phyloP scores from a whole-genome alignment of 2,888 invertebrate genomes.

The Lycocerus yunnanus region DNA sequence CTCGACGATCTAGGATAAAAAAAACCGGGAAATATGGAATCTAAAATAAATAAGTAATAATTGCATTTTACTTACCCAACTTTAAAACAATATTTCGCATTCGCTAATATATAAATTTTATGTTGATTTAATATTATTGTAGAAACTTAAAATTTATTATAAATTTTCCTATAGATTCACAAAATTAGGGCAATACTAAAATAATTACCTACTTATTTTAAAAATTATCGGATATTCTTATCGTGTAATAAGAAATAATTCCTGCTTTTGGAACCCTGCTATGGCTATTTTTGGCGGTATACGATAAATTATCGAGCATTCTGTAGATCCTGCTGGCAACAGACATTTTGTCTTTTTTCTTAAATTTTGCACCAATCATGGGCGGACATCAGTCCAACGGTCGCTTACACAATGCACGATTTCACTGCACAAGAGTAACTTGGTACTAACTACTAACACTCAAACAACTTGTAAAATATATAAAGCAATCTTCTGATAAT shows the following conservation, averaged over 20 bases:
- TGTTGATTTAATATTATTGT: not conserved
- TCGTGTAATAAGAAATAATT: not conserved
- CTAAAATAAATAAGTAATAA: too few relatives aligned
- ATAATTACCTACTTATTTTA: not conserved
- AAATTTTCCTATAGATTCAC: not conserved
- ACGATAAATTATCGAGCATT: conserved; percentile 22
- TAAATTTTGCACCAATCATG: conserved; percentile 19
- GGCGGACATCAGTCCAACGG: conserved; percentile 22
- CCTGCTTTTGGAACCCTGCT: not conserved
- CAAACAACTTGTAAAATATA: not conserved
- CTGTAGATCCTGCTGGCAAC: conserved; percentile 5
- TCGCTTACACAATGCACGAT: conserved; percentile 21
- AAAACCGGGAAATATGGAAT: too few relatives aligned
- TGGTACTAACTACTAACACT: not conserved
- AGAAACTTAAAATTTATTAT: not conserved
- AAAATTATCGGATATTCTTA: not conserved
- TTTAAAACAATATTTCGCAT: not conserved
- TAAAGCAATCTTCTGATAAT: not conserved
- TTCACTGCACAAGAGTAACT: not conserved
- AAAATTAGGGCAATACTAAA: not conserved
- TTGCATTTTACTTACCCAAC: too few relatives aligned
- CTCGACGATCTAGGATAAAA: too few relatives aligned
- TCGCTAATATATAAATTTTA: not conserved
- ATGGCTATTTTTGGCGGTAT: conserved; percentile 20
- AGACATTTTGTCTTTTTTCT: conserved; percentile 25